A percentile compares a stretch with the other conserved stretches of the same genome.
Evolutionary conservation across 2,797 vertebrate genomes (phyloP).

Genomic region (Carduelis carduelis): DNA sequence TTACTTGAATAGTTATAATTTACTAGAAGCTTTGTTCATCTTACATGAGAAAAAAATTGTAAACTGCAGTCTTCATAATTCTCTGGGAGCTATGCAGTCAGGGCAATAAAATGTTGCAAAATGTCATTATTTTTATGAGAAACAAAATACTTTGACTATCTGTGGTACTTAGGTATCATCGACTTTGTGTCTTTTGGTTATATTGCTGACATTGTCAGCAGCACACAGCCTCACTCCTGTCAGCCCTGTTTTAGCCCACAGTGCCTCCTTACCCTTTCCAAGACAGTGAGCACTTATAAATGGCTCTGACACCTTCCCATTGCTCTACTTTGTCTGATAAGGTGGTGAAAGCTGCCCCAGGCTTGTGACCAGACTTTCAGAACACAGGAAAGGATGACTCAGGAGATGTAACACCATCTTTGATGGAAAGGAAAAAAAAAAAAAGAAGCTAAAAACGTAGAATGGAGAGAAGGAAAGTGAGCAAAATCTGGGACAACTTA

Average conservation of each 20-base stretch:
- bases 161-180: neutral
- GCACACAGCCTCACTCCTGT: neutral
- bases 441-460: neutral
- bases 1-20: constrained; percentile 27
- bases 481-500: neutral
- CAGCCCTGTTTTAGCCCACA: neutral
- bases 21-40: constrained; percentile 28
- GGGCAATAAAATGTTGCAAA: constrained; percentile 37
- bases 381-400: neutral
- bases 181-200: neutral
- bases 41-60: constrained; percentile 19
- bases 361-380: neutral
- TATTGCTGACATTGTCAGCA: neutral
- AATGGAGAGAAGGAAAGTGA: neutral
- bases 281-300: neutral
- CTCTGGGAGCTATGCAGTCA: constrained; percentile 1
- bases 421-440: neutral
- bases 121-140: neutral
- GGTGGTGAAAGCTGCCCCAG: neutral
- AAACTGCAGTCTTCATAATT: constrained; percentile 42
- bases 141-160: neutral
- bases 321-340: constrained; percentile 1
- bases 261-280: neutral
- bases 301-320: neutral
- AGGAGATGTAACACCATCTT: neutral